Base-by-base conservation (phyloP, 2,888 invertebrate genomes). In the Erebia ligea region DNA sequence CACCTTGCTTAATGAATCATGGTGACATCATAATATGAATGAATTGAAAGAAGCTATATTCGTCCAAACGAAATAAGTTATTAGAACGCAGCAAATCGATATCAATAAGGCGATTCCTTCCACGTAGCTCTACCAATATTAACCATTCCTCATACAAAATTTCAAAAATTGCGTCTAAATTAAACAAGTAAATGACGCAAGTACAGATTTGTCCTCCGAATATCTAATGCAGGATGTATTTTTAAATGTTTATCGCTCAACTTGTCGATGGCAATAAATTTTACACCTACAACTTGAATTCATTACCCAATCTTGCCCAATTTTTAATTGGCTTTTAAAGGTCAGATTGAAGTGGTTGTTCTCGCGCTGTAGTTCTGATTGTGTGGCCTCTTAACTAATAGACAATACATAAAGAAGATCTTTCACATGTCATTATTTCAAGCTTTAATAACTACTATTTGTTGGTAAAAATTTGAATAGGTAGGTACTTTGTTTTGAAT, bases 261-360 rank as follows among this genome's bases (percentile, higher is more conserved):
- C 45, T 42, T 69, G 59, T 72, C 67, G 45, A 69, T 67, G 34
- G 25, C 45, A 48, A 70, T 70, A 67, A 58, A 70, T 67, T 68
- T 66, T 66, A 70, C 70, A 74, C 66, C 70, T 70, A 70, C 68
- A 69, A 63, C 54, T 17, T 64, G 42, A 58, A 69, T 67, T 69
- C 68, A 69, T 74, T 67, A 64, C 62, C 45, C 62, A 68, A 68
- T 58, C 68, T 72, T 72, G 72, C 67, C 64, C 17, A 73, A 69
- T 69, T 64, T 63, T 74, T 70, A 74, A 69, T 70, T 67, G 63
- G 64, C 50, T 54, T 59, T 67, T 52, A 69, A 74, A 74, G 73
- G 74, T 70, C 67, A 67, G 13, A 34, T 21, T 25, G 48, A 71
- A 74, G 34, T 52, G 48, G 70, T 68, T 59, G 59, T 40, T 67